A percentile compares a stretch with the other conserved stretches of the same genome.
phyloP scores from a whole-genome alignment of 2,888 invertebrate species.

The Maniola hyperantus region DNA sequence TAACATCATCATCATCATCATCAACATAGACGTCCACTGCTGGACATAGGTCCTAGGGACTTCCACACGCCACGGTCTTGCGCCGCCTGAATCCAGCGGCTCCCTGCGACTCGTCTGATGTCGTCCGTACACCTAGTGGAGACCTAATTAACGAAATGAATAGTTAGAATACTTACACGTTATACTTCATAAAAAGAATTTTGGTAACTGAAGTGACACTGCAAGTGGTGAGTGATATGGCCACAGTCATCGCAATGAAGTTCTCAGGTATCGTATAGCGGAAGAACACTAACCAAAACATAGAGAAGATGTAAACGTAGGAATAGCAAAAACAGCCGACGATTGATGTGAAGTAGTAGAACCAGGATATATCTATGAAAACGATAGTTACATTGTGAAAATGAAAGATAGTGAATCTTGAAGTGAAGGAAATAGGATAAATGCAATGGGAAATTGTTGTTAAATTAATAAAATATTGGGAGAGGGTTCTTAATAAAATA shows the following conservation, averaged over 20 bases:
- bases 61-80: too few relatives aligned
- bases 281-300: slow-evolving; percentile 54
- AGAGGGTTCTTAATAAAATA: too few relatives aligned
- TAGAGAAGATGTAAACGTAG: slow-evolving; percentile 55
- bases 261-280: slow-evolving; percentile 48
- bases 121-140: too few relatives aligned
- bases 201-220: slow-evolving; percentile 54
- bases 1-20: too few relatives aligned
- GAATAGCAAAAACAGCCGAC: slow-evolving; percentile 45
- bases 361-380: slow-evolving; percentile 47
- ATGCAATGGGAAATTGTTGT: too few relatives aligned
- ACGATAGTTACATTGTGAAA: background rate
- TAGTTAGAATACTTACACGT: slow-evolving; percentile 46
- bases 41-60: too few relatives aligned
- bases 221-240: slow-evolving; percentile 52
- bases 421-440: too few relatives aligned
- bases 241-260: slow-evolving; percentile 46
- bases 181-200: slow-evolving; percentile 50
- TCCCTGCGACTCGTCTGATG: too few relatives aligned
- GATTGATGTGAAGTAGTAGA: slow-evolving; percentile 47
- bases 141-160: too few relatives aligned
- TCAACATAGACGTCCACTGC: too few relatives aligned
- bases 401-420: background rate
- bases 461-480: too few relatives aligned
- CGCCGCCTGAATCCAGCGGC: too few relatives aligned